Base-by-base conservation (phyloP, 1,140 invertebrate species). In the Metaphire vulgaris region DNA sequence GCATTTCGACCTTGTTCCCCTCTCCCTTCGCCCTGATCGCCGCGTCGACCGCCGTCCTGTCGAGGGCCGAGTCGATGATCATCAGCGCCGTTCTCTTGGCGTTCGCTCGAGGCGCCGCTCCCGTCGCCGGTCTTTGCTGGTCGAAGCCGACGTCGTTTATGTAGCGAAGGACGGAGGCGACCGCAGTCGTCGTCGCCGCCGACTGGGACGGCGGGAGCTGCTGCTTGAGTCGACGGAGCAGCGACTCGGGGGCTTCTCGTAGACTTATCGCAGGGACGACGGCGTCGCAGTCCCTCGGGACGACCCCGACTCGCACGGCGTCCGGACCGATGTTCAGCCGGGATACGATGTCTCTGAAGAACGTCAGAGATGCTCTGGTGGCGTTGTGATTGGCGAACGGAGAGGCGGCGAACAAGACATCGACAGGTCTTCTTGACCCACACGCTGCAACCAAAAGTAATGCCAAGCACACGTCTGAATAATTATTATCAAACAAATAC, bases 271-370 rank as follows among this genome's bases (percentile, higher is more conserved):
- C 74, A 31, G 65, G 30, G 14, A 74, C 31, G 14, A 74, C 31
- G 30, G 29, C 65, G 64, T 32, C 31, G 74, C 74, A 75, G 64
- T 75, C 74, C 74, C 68, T 75, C 26, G 74, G 74, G 1, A 75
- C 74, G 21, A 75, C 16, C 12, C 65, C 74, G 65, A 75, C 64
- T 30, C 28, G 74, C 0, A 75, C 29, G 64, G 67, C 21, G 41
- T 56, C 41, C 6, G 41, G 6, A 56, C 41, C 41, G 41, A 56
- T 56, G 41, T 56, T 21, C 6, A 56, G 41, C 21, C 21, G 6
- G 41, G 41, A 56, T 6, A 21, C 6, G 21, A 56, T 56, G 41
- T 56, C 41, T 21, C 21, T 56, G 41, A 56, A 56, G 41, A 56
- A 56, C 6, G 6, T 6, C 41, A 56, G 6, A 21, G 41, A 12